Evolutionary conservation across 2,888 invertebrate species (phyloP).

Genomic region (Chymomyza amoena): DNA sequence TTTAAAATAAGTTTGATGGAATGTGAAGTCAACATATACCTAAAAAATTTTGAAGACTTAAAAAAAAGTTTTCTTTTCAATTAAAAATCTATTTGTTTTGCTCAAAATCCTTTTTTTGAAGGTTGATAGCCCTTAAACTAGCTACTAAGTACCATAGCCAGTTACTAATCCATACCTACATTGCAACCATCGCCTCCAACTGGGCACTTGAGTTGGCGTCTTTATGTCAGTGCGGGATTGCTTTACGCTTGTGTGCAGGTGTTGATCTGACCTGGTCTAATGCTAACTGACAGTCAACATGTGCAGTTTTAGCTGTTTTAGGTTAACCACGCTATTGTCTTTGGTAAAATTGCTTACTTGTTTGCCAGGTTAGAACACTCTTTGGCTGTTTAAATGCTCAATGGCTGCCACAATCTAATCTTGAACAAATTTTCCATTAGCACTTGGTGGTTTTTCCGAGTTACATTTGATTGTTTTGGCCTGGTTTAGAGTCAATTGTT

Average conservation of each 20-base stretch:
- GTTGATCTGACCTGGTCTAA: neutral
- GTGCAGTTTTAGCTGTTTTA: slow-evolving; percentile 33
- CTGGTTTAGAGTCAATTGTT: neutral
- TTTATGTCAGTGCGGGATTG: neutral
- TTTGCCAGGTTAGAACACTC: slow-evolving; percentile 12
- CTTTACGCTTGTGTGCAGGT: neutral
- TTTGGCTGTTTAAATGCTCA: neutral
- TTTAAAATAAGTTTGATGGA: too few species aligned
- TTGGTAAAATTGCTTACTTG: slow-evolving; percentile 58
- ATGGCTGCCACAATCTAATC: neutral
- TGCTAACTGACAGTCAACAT: slow-evolving; percentile 17
- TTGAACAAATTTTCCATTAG: slow-evolving; percentile 22
- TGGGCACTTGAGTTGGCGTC: neutral
- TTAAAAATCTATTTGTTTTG: too few species aligned
- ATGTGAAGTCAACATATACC: too few species aligned
- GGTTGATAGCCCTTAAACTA: too few species aligned
- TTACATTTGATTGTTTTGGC: slow-evolving; percentile 22
- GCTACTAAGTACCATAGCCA: too few species aligned
- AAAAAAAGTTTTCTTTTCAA: too few species aligned
- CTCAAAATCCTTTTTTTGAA: too few species aligned
- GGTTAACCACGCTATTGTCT: slow-evolving; percentile 38
- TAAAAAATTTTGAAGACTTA: too few species aligned
- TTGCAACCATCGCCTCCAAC: neutral
- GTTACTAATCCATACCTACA: too few species aligned
- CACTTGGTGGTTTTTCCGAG: slow-evolving; percentile 29